phyloP scores from a whole-genome alignment of 2,888 invertebrate species.

The Laothoe populi region DNA sequence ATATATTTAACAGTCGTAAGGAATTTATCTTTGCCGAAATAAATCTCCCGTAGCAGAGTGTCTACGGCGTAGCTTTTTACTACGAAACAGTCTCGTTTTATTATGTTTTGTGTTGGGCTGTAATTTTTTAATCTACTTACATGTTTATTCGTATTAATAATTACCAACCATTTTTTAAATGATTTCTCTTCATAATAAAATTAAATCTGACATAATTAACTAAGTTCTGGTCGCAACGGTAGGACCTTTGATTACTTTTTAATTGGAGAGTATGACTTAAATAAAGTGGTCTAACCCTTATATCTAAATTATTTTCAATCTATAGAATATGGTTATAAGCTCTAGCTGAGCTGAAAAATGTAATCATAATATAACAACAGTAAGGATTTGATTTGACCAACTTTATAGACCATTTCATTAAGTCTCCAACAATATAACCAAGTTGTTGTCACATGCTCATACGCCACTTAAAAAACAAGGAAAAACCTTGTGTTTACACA shows the following conservation, averaged over 20 bases:
- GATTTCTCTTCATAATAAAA: neutral
- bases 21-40: slow-evolving; percentile 39
- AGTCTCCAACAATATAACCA: neutral
- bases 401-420: neutral
- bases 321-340: no score
- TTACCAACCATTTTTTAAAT: neutral
- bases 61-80: slow-evolving; percentile 36
- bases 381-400: neutral
- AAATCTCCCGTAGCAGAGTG: slow-evolving; percentile 41
- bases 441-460: neutral
- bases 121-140: slow-evolving; percentile 13
- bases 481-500: slow-evolving; percentile 45
- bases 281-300: no score
- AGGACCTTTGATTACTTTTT: no score
- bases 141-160: neutral
- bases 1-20: slow-evolving; percentile 35
- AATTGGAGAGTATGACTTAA: no score
- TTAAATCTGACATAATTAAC: neutral
- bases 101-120: neutral
- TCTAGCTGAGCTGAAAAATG: no score
- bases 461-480: neutral
- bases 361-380: no score
- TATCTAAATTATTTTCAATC: no score
- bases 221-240: no score
- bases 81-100: slow-evolving; percentile 24